Evolutionary conservation across 2,113 vertebrate genomes (phyloP).

Genomic region (Lamprologus ornatipinnis): DNA sequence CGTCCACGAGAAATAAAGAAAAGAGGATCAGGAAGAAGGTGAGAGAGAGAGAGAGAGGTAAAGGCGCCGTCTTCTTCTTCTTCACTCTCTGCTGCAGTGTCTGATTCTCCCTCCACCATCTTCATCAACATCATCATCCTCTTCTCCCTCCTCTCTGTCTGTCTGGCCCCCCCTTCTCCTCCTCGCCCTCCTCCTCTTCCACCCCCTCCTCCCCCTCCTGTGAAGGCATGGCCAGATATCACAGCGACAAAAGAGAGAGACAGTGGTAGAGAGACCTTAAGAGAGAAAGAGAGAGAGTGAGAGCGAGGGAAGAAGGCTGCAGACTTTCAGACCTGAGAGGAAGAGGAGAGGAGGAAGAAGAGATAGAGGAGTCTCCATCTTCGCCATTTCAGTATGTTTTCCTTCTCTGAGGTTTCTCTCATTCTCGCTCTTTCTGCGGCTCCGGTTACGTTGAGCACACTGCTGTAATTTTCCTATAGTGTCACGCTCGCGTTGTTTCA

Average conservation of each 20-base stretch:
- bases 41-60: not conserved
- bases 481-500: not conserved
- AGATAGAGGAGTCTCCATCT: slow-evolving; percentile 39
- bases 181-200: not conserved
- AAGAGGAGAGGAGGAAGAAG: slow-evolving; percentile 33
- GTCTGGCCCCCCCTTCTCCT: not conserved
- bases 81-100: slow-evolving; percentile 43
- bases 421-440: not conserved
- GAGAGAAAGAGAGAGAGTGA: not conserved
- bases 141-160: not conserved
- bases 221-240: slow-evolving; percentile 54
- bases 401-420: not conserved
- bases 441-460: not conserved
- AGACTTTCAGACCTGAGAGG: slow-evolving; percentile 42
- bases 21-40: not conserved
- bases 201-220: not conserved
- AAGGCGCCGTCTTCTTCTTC: not conserved
- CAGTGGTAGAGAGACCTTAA: slow-evolving; percentile 5
- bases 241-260: slow-evolving; percentile 52
- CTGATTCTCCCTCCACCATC: slow-evolving; percentile 39
- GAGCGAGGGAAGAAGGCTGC: slow-evolving; percentile 35
- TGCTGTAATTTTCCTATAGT: not conserved
- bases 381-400: slow-evolving; percentile 44
- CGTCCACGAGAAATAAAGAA: not conserved
- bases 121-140: slow-evolving; percentile 37